These are phyloP conservation scores for Hippocampus mohnikei DNA, from an alignment of 2,113 vertebrate species.

Conservation along the genomic window DNA sequence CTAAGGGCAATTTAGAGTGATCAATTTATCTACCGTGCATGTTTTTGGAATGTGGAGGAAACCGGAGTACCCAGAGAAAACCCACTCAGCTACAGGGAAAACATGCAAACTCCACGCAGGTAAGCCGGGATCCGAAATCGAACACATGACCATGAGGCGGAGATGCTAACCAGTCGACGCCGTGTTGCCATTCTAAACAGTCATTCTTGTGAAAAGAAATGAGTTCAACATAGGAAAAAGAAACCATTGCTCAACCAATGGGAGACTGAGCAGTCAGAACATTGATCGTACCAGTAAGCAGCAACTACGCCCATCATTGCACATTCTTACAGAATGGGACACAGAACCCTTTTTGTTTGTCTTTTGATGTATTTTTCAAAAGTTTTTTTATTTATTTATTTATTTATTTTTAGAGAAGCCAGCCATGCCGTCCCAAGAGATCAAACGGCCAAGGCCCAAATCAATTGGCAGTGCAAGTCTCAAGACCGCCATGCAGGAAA, in stretches of 20 bases:
- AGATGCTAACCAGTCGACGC: no score
- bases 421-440: constrained; percentile 41
- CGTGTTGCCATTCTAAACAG: no score
- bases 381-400: constrained; percentile 26
- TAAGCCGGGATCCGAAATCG: no score
- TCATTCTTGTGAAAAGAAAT: not conserved
- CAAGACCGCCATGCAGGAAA: constrained; percentile 69
- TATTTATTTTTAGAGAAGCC: constrained; percentile 49
- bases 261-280: not conserved
- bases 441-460: constrained; percentile 59
- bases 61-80: no score
- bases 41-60: no score
- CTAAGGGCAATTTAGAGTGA: no score
- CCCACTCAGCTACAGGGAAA: no score
- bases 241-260: not conserved
- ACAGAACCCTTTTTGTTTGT: constrained; percentile 55
- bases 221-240: not conserved
- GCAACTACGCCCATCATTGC: not conserved
- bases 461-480: constrained; percentile 69
- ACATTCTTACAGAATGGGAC: not conserved
- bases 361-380: constrained; percentile 54
- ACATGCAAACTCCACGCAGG: no score
- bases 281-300: not conserved
- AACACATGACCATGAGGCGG: no score
- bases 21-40: no score